Evolutionary conservation across 2,888 invertebrate species (phyloP), one percentile per base, ranked within the genome.

Genomic region (Trissoscelio sp.): DNA sequence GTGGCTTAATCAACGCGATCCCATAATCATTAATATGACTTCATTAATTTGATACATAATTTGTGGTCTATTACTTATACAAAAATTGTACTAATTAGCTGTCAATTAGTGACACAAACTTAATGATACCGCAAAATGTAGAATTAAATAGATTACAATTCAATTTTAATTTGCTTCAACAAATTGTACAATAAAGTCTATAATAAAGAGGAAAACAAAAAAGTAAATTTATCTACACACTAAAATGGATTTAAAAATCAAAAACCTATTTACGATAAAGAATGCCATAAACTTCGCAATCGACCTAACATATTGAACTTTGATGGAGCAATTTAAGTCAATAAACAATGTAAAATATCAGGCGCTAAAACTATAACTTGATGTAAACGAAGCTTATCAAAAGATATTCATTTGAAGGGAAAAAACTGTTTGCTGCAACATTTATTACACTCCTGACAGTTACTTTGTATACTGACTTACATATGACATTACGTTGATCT

Each of bases 401-500:
- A 39, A 12, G 34, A 11, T 11, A 6, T 39, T 12, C 3, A 12
- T 12, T 39, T 2, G 3, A 6, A 12, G 12, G 12, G 12, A 12
- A 39, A 12, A 39, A 39, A 39, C 3, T 12, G 6, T 39, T 12
- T n/a, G n/a, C n/a, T 6, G 6, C 12, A 5, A 24, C 24, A 24
- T 39, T 39, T 12, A 39, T 34, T 34, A 12, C 39, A 12, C 2
- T 9, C 34, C 11, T 11, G 4, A 9, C 34, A 7, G 34, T 34
- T 34, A 34, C 34, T 9, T 12, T 12, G 39, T 6, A 6, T 2
- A 55, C 16, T 18, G 55, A 55, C 42, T 60, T 60, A 28, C 14
- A 66, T 37, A 48, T 66, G 37, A 39, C 48, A 66, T 51, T 51
- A 51, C 22, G 16, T 12, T 24, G 64, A 62, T 46, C 46, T 34